Evolutionary conservation across 2,797 vertebrate genomes (phyloP).

Genomic region (Aselliscus stoliczkanus): DNA sequence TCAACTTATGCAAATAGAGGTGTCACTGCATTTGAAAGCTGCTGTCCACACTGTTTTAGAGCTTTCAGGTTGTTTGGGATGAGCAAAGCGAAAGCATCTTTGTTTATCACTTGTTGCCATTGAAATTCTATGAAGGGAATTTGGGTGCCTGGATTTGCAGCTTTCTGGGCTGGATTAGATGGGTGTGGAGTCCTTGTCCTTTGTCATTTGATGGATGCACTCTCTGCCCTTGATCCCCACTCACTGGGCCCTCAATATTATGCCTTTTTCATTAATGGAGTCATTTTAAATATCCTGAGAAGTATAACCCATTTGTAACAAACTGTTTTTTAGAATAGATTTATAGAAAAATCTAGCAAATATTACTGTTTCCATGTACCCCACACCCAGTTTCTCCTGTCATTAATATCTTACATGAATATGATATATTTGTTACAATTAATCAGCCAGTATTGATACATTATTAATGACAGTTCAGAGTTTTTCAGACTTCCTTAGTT

Average conservation of each 20-base stretch:
- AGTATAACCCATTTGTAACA: constrained; percentile 5
- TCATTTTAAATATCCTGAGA: constrained; percentile 43
- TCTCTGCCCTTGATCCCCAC: constrained; percentile 15
- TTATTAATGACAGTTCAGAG: background rate
- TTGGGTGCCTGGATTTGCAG: background rate
- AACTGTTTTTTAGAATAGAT: background rate
- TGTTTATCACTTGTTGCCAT: background rate
- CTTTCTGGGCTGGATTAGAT: background rate
- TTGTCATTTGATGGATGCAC: background rate
- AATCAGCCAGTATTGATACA: background rate
- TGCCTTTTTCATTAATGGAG: constrained; percentile 18
- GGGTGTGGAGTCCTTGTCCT: background rate
- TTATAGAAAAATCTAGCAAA: background rate
- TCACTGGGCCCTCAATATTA: background rate
- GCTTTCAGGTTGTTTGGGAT: background rate
- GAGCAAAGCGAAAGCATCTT: constrained; percentile 21
- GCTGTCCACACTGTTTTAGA: background rate
- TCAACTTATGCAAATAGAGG: constrained; percentile 3
- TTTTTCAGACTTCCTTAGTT: background rate
- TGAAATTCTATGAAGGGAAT: constrained; percentile 21
- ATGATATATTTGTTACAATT: background rate
- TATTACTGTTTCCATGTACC: background rate
- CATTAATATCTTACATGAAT: background rate
- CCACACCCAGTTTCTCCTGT: background rate
- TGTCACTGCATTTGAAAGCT: constrained; percentile 10